Base-by-base conservation (phyloP, 1,140 invertebrate species). In the Halyomorpha halys region DNA sequence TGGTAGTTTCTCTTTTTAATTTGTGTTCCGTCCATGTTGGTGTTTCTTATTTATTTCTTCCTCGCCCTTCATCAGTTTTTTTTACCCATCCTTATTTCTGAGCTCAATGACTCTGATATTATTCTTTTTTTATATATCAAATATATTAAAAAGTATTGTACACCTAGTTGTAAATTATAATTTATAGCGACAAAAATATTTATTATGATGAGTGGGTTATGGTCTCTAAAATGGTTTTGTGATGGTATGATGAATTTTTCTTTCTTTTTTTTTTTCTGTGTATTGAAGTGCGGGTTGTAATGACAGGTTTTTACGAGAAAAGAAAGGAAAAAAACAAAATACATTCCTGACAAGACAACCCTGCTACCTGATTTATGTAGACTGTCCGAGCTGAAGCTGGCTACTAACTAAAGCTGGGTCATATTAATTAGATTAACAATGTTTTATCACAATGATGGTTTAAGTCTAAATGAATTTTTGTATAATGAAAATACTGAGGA, bases 161-260 rank as follows among this genome's bases (percentile, higher is more conserved):
- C 53, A 56, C 23, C 53, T 56, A 56, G 53, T 27, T 56, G 53
- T 56, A 56, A 56, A 56, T 25, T 56, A 56, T 56, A 56, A 56
- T 56, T 13, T 5, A 23, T 56, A 56, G 21, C 18, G 53, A 39
- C 6, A 39, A 13, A 39, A 39, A 39, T 9, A 56, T 9, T 27
- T 11, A 23, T 56, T 19, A 53, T 47, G 18, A 19, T 6, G 21
- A 56, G 6, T 56, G 53, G 53, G 53, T 56, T 27, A 56, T 56
- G 53, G 53, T 25, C 47, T 18, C 15, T 23, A 56, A 56, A 56
- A 56, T 25, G 18, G 9, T 56, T 25, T 56, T 56, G 53, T 56
- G 53, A 56, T 56, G 53, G 11, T 25, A 23, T 56, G 53, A 23
- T 56, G 53, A 56, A 21, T 16, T 56, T 30, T 56, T 25, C 6